phyloP scores from a whole-genome alignment of 2,888 invertebrate genomes.

The Plebejus argus region DNA sequence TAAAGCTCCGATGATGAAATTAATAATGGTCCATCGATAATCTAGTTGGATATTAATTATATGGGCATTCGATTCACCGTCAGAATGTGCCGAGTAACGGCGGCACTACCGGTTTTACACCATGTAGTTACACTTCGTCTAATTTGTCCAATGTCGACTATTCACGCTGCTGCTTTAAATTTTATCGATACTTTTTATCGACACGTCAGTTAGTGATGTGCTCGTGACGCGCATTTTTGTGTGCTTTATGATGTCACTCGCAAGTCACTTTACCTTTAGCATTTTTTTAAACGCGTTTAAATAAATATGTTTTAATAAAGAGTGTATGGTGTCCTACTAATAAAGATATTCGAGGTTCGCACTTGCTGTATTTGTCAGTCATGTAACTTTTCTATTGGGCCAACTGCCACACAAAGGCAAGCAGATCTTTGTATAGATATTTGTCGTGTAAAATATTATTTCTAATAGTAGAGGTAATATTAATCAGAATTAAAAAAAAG shows the following conservation, averaged over 20 bases:
- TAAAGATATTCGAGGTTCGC: too few species aligned
- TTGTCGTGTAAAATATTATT: too few species aligned
- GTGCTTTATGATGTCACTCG: not conserved
- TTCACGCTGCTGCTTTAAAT: slow-evolving; percentile 40
- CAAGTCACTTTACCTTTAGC: not conserved
- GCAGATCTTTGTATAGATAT: too few species aligned
- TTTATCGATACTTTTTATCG: slow-evolving; percentile 30
- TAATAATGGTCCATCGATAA: slow-evolving; percentile 61
- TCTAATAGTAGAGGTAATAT: too few species aligned
- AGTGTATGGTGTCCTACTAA: not conserved
- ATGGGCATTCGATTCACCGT: slow-evolving; percentile 67
- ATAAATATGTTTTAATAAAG: not conserved
- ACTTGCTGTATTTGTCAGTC: not conserved
- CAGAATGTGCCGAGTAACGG: slow-evolving; percentile 74
- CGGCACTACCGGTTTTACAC: slow-evolving; percentile 78
- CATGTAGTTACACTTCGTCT: slow-evolving; percentile 53
- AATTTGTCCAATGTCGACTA: slow-evolving; percentile 64
- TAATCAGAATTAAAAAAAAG: too few species aligned
- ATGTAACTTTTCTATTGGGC: not conserved
- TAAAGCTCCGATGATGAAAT: slow-evolving; percentile 46
- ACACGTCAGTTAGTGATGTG: slow-evolving; percentile 31
- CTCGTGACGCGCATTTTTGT: slow-evolving; percentile 14
- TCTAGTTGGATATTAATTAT: slow-evolving; percentile 76
- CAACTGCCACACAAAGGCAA: not conserved
- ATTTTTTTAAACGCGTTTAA: not conserved